Conservation (phyloP, 2,113 vertebrate species). For the Neolamprologus brichardi region DNA sequence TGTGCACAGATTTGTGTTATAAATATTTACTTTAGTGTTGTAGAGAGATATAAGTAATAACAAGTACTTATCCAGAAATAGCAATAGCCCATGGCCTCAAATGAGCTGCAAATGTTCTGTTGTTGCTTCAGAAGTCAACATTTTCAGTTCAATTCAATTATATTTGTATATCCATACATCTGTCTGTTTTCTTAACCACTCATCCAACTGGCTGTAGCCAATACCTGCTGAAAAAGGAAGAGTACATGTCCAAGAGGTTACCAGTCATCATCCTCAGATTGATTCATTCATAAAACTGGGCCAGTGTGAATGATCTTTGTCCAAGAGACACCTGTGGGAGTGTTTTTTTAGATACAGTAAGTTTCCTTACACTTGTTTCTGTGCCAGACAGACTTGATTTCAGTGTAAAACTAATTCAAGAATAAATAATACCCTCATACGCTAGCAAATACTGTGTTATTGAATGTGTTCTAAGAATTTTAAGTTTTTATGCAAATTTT, state of each 20-base stretch:
- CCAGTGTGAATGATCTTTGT: background rate
- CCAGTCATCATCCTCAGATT: background rate
- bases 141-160: background rate
- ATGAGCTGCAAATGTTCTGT: background rate
- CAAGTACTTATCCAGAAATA: background rate
- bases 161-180: background rate
- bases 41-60: background rate
- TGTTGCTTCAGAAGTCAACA: background rate
- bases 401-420: background rate
- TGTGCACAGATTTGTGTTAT: background rate
- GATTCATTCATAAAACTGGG: background rate
- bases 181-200: background rate
- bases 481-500: too few relatives aligned
- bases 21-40: background rate
- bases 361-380: background rate
- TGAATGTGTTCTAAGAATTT: background rate
- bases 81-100: background rate
- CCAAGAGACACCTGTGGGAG: background rate
- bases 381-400: background rate
- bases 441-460: background rate
- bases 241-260: background rate
- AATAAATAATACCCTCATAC: background rate
- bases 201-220: background rate
- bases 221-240: background rate
- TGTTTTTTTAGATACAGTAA: background rate